A percentile compares a stretch with the other conserved stretches of the same genome.
These are phyloP conservation scores for Lepidostoma basale DNA, from an alignment of 1,140 invertebrate species.

Conservation along the genomic window DNA sequence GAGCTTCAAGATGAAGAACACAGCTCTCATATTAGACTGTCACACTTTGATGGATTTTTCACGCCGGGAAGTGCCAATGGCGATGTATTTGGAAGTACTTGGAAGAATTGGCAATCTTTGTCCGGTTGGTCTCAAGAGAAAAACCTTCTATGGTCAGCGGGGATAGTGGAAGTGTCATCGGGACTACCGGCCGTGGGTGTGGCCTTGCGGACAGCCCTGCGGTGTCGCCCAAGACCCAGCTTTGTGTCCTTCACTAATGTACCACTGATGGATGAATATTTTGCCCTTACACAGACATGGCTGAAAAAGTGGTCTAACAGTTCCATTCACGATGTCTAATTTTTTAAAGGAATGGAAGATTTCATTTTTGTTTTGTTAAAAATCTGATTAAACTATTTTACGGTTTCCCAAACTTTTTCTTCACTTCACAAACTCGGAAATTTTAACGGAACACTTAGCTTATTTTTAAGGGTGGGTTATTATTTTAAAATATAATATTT, in stretches of 20 bases:
- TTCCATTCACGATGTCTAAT: constrained; percentile 12
- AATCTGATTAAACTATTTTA: too few species aligned
- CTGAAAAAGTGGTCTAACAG: constrained; percentile 30
- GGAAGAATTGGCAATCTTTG: constrained; percentile 43
- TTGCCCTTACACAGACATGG: constrained; percentile 35
- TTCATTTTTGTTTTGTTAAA: too few species aligned
- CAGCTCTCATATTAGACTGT: constrained; percentile 33
- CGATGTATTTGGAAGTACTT: constrained; percentile 39
- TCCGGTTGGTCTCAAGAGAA: constrained; percentile 32
- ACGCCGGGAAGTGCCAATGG: constrained; percentile 33
- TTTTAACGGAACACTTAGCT: too few species aligned
- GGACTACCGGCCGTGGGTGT: constrained; percentile 33
- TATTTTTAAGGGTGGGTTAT: too few species aligned
- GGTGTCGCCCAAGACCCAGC: constrained; percentile 16
- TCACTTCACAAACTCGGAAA: too few species aligned
- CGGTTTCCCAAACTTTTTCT: too few species aligned
- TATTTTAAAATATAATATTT: too few species aligned
- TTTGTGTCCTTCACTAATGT: constrained; percentile 39
- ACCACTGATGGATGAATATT: constrained; percentile 30
- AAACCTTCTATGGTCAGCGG: constrained; percentile 38
- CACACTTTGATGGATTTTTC: constrained; percentile 44
- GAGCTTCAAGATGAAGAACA: constrained; percentile 40
- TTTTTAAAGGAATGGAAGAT: too few species aligned
- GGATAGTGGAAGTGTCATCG: constrained; percentile 31
- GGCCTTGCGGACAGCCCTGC: constrained; percentile 32